Evolutionary conservation across 2,888 invertebrate genomes (phyloP).

Genomic region (Bruchidius siliquastri): DNA sequence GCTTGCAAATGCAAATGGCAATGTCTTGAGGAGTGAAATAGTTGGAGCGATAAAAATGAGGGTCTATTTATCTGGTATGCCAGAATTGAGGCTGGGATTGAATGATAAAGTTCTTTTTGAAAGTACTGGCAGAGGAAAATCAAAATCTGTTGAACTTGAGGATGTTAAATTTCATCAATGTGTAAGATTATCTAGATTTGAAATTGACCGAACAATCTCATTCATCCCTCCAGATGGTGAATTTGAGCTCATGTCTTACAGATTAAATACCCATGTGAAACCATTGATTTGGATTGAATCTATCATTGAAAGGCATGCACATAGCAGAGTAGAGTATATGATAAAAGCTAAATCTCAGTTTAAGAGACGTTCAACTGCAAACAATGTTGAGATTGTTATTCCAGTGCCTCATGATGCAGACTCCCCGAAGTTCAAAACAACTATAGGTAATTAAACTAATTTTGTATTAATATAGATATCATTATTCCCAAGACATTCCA

Average conservation of each 20-base stretch:
- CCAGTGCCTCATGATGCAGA: constrained; percentile 96
- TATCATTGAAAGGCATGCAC: constrained; percentile 94
- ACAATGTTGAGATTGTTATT: constrained; percentile 96
- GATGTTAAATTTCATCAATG: constrained; percentile 99
- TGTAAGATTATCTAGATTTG: constrained; percentile 92
- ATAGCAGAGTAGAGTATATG: constrained; percentile 98
- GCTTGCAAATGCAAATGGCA: constrained; percentile 92
- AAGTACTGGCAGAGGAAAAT: constrained; percentile 94
- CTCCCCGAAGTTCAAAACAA: constrained; percentile 96
- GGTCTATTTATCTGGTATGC: constrained; percentile 97
- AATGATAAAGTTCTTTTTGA: constrained; percentile 98
- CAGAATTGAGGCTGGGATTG: constrained; percentile 89
- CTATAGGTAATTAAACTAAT: constrained; percentile 61
- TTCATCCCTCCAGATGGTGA: constrained; percentile 99
- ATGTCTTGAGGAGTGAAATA: constrained; percentile 94
- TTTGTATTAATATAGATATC: no score
- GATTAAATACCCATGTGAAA: constrained; percentile 91
- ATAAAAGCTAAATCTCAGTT: constrained; percentile 99
- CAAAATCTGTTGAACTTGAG: constrained; percentile 95
- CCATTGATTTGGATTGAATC: constrained; percentile 99
- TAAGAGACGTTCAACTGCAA: constrained; percentile 94
- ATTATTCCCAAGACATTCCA: no score
- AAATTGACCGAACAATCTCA: constrained; percentile 96
- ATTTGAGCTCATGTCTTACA: constrained; percentile 97
- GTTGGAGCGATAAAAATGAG: constrained; percentile 99